Base-by-base conservation (phyloP, 1,140 invertebrate species). In the Leucophenga varia region DNA sequence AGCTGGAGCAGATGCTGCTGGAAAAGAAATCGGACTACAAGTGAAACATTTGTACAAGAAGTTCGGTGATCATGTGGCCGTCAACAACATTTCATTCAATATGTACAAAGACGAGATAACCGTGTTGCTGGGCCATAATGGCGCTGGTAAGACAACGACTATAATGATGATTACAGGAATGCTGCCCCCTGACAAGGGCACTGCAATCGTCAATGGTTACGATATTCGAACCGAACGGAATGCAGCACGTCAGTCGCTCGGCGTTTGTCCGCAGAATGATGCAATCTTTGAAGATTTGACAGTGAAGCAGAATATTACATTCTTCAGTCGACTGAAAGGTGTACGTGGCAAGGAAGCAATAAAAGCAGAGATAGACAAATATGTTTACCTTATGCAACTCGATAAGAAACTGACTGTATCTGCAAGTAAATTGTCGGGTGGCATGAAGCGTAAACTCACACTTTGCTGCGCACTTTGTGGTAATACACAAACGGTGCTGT, bases 251-350 rank as follows among this genome's bases (percentile, higher is more conserved):
- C 63, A 77, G 3, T 84, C 83, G 56, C 75, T 93, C 2, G 90
- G 91, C 2, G 76, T 92, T 1, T 97, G 95, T 76, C 93, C 93
- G 4, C 95, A 98, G 73, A 90, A 95, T 72, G 90, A 96, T 74
- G 86, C 95, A 53, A 79, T 96, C 2, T 95, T 95, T 74, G 85
- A 90, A 45, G 85, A 89, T 54, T 77, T 96, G 19, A 95, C 88
- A 10, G 92, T 95, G 3, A 78, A 80, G 21, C 90, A 97, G 74
- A 93, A 96, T 77, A 78, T 97, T 8, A 77, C 85, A 52, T 93
- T 95, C n/a, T 95, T 90, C 75, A 84, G 85, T 52, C 76, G 82
- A 75, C 80, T 88, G 60, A 82, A 83, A 84, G 90, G 82, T 42
- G 83, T 86, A 61, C 71, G 75, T 38, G 75, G 80, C 54, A 34